phyloP scores from a whole-genome alignment of 2,888 invertebrate genomes.

The Xanthia togata region DNA sequence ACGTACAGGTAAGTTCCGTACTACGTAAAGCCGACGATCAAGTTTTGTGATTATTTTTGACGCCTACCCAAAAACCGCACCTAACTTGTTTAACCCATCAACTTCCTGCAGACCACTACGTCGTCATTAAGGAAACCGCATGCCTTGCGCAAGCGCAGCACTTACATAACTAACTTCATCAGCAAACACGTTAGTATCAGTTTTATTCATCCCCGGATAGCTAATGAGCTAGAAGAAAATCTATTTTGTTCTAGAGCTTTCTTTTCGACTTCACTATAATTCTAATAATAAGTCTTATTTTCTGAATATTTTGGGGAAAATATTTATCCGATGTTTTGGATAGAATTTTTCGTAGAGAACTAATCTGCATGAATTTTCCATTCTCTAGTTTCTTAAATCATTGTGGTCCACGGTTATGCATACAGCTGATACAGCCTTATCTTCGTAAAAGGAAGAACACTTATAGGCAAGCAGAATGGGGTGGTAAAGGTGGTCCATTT shows the following conservation, averaged over 20 bases:
- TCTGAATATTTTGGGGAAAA: neutral
- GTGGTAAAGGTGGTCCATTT: neutral
- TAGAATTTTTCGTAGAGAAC: neutral
- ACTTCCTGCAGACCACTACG: slow-evolving; percentile 70
- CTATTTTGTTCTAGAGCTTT: slow-evolving; percentile 25
- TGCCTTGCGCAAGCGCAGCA: slow-evolving; percentile 69
- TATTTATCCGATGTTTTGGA: neutral
- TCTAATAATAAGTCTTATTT: neutral
- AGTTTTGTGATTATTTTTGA: neutral
- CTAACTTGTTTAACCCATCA: slow-evolving; percentile 10
- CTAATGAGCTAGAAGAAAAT: slow-evolving; percentile 31
- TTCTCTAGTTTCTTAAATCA: neutral
- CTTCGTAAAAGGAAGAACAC: neutral
- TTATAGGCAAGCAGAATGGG: no score
- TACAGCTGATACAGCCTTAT: neutral
- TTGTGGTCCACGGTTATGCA: neutral
- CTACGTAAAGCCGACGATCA: neutral
- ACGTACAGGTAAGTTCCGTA: neutral
- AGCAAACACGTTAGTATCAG: slow-evolving; percentile 30
- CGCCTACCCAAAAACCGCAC: slow-evolving; percentile 28
- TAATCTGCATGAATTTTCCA: neutral
- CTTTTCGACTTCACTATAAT: neutral
- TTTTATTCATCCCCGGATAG: slow-evolving; percentile 53
- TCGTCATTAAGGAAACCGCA: slow-evolving; percentile 73
- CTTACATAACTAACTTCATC: slow-evolving; percentile 72